These are phyloP conservation scores for Brachionus koreanus DNA, from an alignment of 1,140 invertebrate species.

Conservation along the genomic window DNA sequence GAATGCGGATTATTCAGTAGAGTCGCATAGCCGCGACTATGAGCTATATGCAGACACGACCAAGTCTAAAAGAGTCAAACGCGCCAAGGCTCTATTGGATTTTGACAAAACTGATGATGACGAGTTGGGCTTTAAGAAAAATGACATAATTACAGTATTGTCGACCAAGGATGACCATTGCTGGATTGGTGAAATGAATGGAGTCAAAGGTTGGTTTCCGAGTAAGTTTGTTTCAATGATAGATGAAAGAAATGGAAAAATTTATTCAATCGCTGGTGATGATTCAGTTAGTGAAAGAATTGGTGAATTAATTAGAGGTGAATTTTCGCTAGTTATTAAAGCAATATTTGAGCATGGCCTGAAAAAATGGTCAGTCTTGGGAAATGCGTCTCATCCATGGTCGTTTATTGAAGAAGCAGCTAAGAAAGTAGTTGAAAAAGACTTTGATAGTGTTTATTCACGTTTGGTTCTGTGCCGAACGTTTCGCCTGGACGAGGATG, in stretches of 20 bases:
- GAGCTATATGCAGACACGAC: slow-evolving; percentile 80
- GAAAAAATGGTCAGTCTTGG: slow-evolving; percentile 65
- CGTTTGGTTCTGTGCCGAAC: slow-evolving; percentile 94
- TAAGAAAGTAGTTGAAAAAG: slow-evolving; percentile 88
- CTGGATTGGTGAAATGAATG: slow-evolving; percentile 98
- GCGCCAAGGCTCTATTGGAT: slow-evolving; percentile 91
- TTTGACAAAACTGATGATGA: slow-evolving; percentile 97
- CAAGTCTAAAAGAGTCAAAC: slow-evolving; percentile 64
- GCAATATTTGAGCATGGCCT: slow-evolving; percentile 93
- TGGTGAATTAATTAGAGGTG: slow-evolving; percentile 87
- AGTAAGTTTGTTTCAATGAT: slow-evolving; percentile 94
- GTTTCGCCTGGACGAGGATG: slow-evolving; percentile 92
- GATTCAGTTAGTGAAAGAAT: slow-evolving; percentile 92
- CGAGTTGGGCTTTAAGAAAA: slow-evolving; percentile 94
- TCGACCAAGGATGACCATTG: slow-evolving; percentile 98
- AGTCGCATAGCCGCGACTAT: slow-evolving; percentile 87
- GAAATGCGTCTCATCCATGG: slow-evolving; percentile 94
- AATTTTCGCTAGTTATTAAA: slow-evolving; percentile 84
- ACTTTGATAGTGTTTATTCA: slow-evolving; percentile 96
- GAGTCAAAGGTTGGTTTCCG: slow-evolving; percentile 95
- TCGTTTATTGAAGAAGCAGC: slow-evolving; percentile 73
- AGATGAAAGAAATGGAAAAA: slow-evolving; percentile 85
- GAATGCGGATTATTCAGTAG: slow-evolving; percentile 87
- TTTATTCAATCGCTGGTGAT: slow-evolving; percentile 92
- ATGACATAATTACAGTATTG: slow-evolving; percentile 89